Percentiles rank a stretch among this genome's conserved stretches.
Conservation (phyloP, 2,797 vertebrate species). For the Emys orbicularis region DNA sequence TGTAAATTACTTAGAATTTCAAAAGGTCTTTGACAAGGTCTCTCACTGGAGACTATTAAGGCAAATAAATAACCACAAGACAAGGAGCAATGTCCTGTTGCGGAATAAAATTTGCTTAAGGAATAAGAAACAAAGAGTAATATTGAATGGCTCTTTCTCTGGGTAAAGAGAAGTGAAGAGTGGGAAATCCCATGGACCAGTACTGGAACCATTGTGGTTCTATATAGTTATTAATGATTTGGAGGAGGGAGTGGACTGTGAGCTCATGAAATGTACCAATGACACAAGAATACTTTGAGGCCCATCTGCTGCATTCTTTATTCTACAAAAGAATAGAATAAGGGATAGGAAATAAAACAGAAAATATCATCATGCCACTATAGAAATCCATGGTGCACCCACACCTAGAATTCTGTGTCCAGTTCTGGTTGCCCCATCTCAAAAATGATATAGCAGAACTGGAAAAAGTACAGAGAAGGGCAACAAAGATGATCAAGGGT, state of each 20-base stretch:
- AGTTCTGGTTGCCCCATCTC: not conserved
- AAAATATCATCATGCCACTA: not conserved
- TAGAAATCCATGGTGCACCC: not conserved
- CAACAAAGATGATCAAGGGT: not conserved
- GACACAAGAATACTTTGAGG: slow-evolving; percentile 38
- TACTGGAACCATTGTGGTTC: not conserved
- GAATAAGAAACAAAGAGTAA: slow-evolving; percentile 28
- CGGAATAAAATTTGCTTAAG: slow-evolving; percentile 42
- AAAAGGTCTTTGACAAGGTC: slow-evolving; percentile 48
- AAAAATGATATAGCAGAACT: not conserved
- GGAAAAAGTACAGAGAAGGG: not conserved
- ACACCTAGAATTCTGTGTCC: not conserved
- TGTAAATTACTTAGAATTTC: slow-evolving; percentile 60
- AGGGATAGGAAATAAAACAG: not conserved
- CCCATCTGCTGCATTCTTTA: not conserved
- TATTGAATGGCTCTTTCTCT: slow-evolving; percentile 13
- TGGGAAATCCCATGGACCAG: not conserved
- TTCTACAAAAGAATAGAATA: not conserved
- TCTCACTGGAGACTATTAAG: slow-evolving; percentile 47
- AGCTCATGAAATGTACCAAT: not conserved
- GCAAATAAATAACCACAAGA: slow-evolving; percentile 47
- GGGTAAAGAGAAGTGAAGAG: slow-evolving; percentile 39
- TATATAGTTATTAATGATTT: slow-evolving; percentile 1
- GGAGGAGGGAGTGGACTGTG: not conserved
- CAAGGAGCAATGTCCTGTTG: slow-evolving; percentile 11